phyloP scores from a whole-genome alignment of 2,888 invertebrate species.

The Drosophila neonasuta region DNA sequence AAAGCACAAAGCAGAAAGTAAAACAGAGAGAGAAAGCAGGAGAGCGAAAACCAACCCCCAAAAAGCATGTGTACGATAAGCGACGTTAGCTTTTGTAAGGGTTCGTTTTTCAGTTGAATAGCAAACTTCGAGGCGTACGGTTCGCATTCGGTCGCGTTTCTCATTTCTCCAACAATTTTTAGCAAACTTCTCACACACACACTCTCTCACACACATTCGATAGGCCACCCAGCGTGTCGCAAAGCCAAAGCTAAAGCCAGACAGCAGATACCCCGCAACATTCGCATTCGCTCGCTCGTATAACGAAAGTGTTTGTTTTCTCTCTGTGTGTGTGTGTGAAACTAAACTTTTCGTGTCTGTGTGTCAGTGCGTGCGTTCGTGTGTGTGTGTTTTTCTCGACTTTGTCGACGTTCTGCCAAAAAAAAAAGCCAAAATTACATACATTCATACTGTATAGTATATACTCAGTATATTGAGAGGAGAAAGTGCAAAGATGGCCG shows the following conservation, averaged over 20 bases:
- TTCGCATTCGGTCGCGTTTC: conserved; percentile 66
- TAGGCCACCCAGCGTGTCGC: neutral
- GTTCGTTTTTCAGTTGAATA: conserved; percentile 76
- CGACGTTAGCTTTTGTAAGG: conserved; percentile 61
- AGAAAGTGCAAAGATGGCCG: conserved; percentile 71
- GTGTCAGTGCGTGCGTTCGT: conserved; percentile 25
- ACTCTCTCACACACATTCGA: conserved; percentile 47
- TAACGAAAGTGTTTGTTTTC: conserved; percentile 15
- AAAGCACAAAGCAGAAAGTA: conserved; percentile 1
- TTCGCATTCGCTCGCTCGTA: conserved; percentile 20
- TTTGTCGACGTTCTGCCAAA: conserved; percentile 39
- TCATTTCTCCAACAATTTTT: conserved; percentile 65
- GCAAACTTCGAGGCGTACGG: conserved; percentile 79
- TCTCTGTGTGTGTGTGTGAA: conserved; percentile 14
- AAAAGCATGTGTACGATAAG: conserved; percentile 6
- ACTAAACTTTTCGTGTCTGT: conserved; percentile 17
- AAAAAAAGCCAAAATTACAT: conserved; percentile 6
- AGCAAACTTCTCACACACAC: conserved; percentile 71
- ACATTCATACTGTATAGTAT: neutral
- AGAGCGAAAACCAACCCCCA: conserved; percentile 45
- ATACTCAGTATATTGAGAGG: neutral
- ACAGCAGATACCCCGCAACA: conserved; percentile 24
- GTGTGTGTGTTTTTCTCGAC: conserved; percentile 43
- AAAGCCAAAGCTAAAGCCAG: conserved; percentile 16
- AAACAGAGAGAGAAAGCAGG: neutral